Conservation (phyloP, 2,113 vertebrate species). For the Actinemys pallida region DNA sequence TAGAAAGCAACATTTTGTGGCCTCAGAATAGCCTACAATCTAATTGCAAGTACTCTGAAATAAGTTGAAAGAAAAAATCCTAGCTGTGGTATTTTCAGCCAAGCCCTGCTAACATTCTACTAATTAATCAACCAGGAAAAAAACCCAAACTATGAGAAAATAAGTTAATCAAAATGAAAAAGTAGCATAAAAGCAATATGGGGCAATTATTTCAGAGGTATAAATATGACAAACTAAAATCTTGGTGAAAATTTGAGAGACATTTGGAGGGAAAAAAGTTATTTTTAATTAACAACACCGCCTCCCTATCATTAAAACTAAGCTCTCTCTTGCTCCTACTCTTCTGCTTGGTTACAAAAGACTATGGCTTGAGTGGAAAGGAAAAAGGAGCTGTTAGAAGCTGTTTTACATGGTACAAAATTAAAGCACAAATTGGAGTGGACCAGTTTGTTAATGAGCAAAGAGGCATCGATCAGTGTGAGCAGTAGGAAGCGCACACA, state of each 20-base stretch:
- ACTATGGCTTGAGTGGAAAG: not conserved
- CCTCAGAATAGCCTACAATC: not conserved
- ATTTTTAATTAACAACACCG: not conserved
- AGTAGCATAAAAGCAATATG: not conserved
- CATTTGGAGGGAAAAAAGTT: not conserved
- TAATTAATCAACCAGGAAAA: not conserved
- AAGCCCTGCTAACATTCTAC: not conserved
- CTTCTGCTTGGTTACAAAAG: not conserved
- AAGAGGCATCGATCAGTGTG: not conserved
- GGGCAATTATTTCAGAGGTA: not conserved
- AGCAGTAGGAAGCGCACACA: not conserved
- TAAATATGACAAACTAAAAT: not conserved
- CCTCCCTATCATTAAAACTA: not conserved
- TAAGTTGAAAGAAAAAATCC: not conserved
- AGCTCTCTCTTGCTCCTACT: not conserved
- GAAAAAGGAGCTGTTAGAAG: not conserved
- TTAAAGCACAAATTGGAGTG: not conserved
- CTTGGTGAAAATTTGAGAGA: not conserved
- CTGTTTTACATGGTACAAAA: not conserved
- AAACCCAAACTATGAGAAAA: not conserved
- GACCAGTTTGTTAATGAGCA: not conserved
- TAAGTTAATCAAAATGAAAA: not conserved
- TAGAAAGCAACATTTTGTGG: not conserved
- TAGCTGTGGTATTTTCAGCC: not conserved
- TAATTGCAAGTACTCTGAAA: not conserved